phyloP scores from a whole-genome alignment of 92 coral and sea anemone species.

The Bergia sp. region DNA sequence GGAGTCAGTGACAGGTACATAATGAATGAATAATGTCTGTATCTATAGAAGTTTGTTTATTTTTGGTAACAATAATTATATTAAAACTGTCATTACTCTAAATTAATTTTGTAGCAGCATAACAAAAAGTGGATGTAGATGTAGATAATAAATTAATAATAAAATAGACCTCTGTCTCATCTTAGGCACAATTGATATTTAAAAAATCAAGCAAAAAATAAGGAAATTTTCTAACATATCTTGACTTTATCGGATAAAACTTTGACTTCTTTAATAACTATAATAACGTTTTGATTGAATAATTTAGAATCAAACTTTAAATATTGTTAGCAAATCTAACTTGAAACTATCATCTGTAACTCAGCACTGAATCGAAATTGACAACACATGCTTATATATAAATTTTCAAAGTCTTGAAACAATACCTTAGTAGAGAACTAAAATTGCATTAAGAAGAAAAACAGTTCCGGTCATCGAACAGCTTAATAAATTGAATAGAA shows the following conservation, averaged over 20 bases:
- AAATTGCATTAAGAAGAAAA: not conserved
- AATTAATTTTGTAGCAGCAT: no score
- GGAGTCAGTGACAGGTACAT: no score
- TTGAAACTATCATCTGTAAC: not conserved
- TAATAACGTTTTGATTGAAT: not conserved
- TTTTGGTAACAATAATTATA: no score
- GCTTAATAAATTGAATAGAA: not conserved
- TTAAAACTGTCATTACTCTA: no score
- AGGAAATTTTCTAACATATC: not conserved
- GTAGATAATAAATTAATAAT: no score
- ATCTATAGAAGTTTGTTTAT: no score
- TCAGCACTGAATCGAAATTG: not conserved
- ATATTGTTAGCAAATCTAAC: not conserved
- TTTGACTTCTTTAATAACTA: not conserved
- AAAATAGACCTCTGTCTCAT: no score
- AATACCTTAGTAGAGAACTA: not conserved
- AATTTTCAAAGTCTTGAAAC: not conserved
- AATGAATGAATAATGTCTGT: no score
- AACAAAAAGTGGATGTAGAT: no score
- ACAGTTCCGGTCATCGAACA: not conserved
- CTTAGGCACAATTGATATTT: not conserved
- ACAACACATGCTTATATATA: not conserved
- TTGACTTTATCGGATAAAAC: not conserved
- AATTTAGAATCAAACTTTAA: not conserved
- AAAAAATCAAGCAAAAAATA: not conserved